A percentile compares a stretch with the other conserved stretches of the same genome.
Conservation (phyloP, 2,113 vertebrate species). For the Myotis yumanensis region DNA sequence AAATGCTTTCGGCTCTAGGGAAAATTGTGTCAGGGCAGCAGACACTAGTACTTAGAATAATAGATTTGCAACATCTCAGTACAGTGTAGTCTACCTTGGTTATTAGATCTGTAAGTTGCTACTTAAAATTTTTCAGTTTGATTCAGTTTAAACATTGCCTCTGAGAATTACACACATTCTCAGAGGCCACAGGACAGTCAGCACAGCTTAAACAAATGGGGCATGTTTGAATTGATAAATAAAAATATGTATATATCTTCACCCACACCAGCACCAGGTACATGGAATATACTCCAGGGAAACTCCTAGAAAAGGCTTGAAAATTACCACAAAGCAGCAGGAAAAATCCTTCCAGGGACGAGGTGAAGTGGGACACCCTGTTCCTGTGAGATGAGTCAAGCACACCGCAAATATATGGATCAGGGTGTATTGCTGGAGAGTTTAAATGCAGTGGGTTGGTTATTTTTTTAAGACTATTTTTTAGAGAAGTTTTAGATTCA, state of each 20-base stretch:
- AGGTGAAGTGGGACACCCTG: too few species aligned
- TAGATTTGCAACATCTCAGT: slow-evolving; percentile 51
- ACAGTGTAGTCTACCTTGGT: slow-evolving; percentile 4
- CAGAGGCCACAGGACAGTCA: neutral
- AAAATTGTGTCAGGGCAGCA: slow-evolving; percentile 49
- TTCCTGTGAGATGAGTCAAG: neutral
- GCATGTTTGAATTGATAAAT: slow-evolving; percentile 23
- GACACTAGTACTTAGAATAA: slow-evolving; percentile 37
- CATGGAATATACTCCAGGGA: neutral
- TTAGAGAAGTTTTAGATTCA: neutral
- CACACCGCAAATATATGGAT: neutral
- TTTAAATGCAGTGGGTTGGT: neutral
- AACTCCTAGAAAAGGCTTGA: neutral
- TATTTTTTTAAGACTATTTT: neutral
- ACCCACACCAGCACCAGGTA: neutral
- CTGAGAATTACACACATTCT: slow-evolving; percentile 44
- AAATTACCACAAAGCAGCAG: neutral
- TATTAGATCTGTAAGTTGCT: slow-evolving; percentile 62
- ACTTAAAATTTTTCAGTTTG: slow-evolving; percentile 62
- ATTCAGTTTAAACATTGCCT: slow-evolving; percentile 56
- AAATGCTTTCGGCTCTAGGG: slow-evolving; percentile 45
- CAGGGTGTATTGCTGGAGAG: neutral
- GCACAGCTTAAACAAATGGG: slow-evolving; percentile 39
- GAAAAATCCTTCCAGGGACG: neutral
- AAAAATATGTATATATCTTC: slow-evolving; percentile 15